Base-by-base conservation (phyloP, 2,113 vertebrate species). In the Callipepla californica region DNA sequence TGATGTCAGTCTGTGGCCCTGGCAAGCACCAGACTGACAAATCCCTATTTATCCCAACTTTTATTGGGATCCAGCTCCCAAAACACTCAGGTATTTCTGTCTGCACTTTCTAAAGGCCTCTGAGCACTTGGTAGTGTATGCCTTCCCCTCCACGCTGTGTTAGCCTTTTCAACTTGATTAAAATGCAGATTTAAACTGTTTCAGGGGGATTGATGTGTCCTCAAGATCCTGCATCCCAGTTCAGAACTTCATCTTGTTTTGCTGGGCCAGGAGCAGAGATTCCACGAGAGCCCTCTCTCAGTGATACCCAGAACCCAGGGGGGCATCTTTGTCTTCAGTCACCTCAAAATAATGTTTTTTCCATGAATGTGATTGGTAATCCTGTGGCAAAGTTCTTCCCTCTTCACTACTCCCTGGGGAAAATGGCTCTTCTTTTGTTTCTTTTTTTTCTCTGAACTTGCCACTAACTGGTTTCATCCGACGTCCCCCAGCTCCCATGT, bases 381-480 rank as follows among this genome's bases (percentile, higher is more conserved):
- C 85, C 88, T n/a, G 32, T 85, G 85, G 85, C 85, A 90, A 87
- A 87, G 80, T 75, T 13, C 26, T 83, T 20, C 10, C 7, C 22
- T 76, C 47, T 78, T 72, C 73, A 86, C 57, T 67, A 5, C 32
- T 59, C 47, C 5, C 44, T 86, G 28, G 68, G 80, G 82, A 74
- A 82, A 92, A 92, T 0, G 6, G 11, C 7, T 83, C 42, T 79
- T 81, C 77, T 89, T 94, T 83, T 77, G 26, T 82, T 66, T 32
- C 22, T 47, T 81, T 47, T 66, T 66, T 70, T 68, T 5, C 57
- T 91, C 76, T 83, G 73, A 83, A 83, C 55, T 96, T 83, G 25
- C 82, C 65, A 80, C 90, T 94, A 96, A 94, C 50, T 32, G 36
- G 82, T 87, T 96, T 85, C 92, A 95, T 91, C 92, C 92, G 90